Evolutionary conservation across 2,888 invertebrate genomes (phyloP).

Genomic region (Xestoiulus laeticollis): DNA sequence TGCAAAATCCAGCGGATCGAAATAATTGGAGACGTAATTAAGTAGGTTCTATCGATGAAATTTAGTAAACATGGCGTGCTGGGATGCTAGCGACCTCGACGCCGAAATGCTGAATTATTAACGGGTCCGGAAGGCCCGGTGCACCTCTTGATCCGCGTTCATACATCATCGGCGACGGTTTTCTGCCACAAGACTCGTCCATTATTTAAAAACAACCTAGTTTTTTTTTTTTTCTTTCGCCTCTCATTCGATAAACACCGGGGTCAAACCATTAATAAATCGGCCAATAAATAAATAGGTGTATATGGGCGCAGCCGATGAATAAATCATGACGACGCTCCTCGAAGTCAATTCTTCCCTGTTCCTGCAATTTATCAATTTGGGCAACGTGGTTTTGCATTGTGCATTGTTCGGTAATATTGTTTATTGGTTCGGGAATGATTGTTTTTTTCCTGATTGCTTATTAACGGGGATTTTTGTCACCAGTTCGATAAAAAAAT

Average conservation of each 20-base stretch:
- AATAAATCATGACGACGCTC: background rate
- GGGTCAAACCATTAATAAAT: background rate
- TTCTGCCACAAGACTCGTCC: background rate
- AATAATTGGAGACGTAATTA: background rate
- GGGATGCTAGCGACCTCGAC: background rate
- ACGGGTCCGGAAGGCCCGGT: background rate
- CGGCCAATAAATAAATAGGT: background rate
- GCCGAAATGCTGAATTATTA: background rate
- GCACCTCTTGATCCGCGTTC: background rate
- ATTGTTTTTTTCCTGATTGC: too few species aligned
- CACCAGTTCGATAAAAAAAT: too few species aligned
- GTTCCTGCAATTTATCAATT: background rate
- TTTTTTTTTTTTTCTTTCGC: background rate
- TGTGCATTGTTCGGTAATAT: background rate
- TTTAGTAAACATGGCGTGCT: background rate
- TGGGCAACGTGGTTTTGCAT: too few species aligned
- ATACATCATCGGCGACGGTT: slow-evolving; percentile 24
- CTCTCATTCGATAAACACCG: background rate
- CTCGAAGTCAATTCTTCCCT: background rate
- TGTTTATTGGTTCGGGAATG: too few species aligned
- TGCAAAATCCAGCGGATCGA: background rate
- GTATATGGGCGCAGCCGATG: background rate
- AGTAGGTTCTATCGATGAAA: background rate
- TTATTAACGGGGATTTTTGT: too few species aligned
- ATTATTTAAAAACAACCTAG: background rate